Conservation (phyloP, 2,888 invertebrate species). For the Amphipyra tragopoginis region DNA sequence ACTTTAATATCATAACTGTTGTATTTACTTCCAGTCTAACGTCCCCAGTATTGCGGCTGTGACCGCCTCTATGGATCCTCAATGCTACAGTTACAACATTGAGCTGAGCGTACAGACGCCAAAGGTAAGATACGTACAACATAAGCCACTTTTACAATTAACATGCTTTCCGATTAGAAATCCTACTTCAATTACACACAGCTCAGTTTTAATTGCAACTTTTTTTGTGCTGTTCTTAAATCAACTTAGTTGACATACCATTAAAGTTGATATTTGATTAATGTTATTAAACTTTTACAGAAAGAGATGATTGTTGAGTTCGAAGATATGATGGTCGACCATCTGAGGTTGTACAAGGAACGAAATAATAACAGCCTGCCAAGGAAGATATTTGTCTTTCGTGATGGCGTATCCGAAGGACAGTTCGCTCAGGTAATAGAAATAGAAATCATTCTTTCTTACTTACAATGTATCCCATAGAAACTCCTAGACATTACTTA, state of each 20-base stretch:
- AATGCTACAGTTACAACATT: slow-evolving; percentile 93
- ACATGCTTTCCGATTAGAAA: not conserved
- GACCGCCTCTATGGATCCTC: slow-evolving; percentile 92
- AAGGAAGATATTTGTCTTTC: slow-evolving; percentile 92
- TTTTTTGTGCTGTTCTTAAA: too few species aligned
- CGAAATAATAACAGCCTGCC: slow-evolving; percentile 86
- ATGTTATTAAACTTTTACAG: slow-evolving; percentile 62
- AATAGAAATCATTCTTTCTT: too few species aligned
- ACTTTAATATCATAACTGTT: not conserved
- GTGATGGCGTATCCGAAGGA: slow-evolving; percentile 97
- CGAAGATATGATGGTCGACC: slow-evolving; percentile 91
- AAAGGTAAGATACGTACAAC: slow-evolving; percentile 69
- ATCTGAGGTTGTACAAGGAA: slow-evolving; percentile 90
- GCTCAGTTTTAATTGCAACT: too few species aligned
- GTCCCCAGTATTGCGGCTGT: slow-evolving; percentile 93
- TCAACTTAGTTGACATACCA: too few species aligned
- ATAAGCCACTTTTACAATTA: not conserved
- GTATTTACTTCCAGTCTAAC: slow-evolving; percentile 73
- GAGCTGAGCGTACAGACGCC: slow-evolving; percentile 94
- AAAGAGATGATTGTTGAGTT: slow-evolving; percentile 94
- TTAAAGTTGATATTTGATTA: too few species aligned
- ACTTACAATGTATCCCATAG: not conserved
- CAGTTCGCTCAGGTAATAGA: slow-evolving; percentile 93
- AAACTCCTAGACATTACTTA: not conserved
- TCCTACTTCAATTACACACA: too few species aligned